These are phyloP conservation scores for Sula dactylatra DNA, from an alignment of 2,113 vertebrate genomes.

Conservation along the genomic window DNA sequence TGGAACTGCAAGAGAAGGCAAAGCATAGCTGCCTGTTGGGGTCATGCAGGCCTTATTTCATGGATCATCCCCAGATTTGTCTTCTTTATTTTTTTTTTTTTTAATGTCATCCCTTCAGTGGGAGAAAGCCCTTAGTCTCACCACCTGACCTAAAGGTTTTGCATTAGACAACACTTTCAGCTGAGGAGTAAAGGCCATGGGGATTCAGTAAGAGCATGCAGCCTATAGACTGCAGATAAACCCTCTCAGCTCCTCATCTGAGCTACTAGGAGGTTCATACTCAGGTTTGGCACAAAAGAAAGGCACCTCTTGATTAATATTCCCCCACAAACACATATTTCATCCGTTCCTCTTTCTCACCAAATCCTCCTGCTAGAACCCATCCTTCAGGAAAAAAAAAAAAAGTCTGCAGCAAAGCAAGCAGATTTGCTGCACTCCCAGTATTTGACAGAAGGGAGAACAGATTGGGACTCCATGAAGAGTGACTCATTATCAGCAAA, in stretches of 20 bases:
- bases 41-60: background rate
- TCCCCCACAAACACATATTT: background rate
- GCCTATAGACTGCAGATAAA: background rate
- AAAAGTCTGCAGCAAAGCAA: background rate
- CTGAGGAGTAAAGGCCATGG: background rate
- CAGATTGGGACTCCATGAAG: constrained; percentile 57
- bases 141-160: background rate
- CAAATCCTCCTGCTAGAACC: background rate
- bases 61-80: background rate
- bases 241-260: background rate
- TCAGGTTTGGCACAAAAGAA: background rate
- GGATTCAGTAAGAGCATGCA: background rate
- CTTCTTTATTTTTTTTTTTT: background rate
- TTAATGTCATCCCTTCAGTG: background rate
- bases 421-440: background rate
- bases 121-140: background rate
- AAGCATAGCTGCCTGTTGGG: background rate
- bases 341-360: background rate
- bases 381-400: background rate
- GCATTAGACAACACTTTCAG: background rate
- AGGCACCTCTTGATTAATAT: background rate
- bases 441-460: constrained; percentile 58
- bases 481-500: constrained; percentile 68
- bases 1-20: background rate
- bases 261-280: background rate